These are phyloP conservation scores for Rhabdomys dilectus DNA, from an alignment of 2,113 vertebrate genomes.

Conservation along the genomic window DNA sequence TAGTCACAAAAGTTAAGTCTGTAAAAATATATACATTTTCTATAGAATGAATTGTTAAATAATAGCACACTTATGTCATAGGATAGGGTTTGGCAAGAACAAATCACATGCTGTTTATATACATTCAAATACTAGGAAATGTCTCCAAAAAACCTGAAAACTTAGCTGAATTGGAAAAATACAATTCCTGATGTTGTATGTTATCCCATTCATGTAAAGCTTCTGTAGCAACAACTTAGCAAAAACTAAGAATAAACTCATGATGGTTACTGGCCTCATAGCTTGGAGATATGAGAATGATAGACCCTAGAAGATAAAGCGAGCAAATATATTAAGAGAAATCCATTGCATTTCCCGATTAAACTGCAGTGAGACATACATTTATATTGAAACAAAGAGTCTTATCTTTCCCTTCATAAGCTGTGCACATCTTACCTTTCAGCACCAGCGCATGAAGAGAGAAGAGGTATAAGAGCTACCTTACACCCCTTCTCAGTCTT, in stretches of 20 bases:
- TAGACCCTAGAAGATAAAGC: neutral
- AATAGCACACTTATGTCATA: neutral
- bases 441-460: neutral
- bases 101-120: neutral
- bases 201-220: neutral
- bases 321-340: neutral
- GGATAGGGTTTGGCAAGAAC: neutral
- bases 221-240: neutral
- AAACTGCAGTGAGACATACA: neutral
- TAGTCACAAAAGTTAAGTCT: neutral
- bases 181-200: neutral
- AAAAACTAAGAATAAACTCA: neutral
- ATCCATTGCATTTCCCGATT: neutral
- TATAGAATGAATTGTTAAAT: neutral
- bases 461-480: accelerated
- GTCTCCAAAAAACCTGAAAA: neutral
- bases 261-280: neutral
- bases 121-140: neutral
- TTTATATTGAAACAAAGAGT: neutral
- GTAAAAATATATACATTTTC: neutral
- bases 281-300: neutral
- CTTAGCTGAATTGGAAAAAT: neutral
- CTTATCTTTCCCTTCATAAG: neutral
- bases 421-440: neutral
- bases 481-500: neutral